Base-by-base conservation (phyloP, 2,888 invertebrate species). In the Geophilus truncorum region DNA sequence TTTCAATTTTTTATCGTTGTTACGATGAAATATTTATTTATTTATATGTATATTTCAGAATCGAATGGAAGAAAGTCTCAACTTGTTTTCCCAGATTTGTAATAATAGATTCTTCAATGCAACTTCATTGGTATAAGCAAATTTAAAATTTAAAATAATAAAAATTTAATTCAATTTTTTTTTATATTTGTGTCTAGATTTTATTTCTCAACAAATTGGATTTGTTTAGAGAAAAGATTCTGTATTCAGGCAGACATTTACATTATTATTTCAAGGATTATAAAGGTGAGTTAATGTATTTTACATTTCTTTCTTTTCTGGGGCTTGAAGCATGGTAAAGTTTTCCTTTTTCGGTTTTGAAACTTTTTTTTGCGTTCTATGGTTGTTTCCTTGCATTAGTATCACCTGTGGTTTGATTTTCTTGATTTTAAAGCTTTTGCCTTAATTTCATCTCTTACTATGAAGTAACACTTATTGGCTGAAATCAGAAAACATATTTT, bases 71-170 rank as follows among this genome's bases (percentile, higher is more conserved):
- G 92, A 92, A 86, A 91, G 91, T 85, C 85, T 91, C 57, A 90
- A 90, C 84, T 86, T 92, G 34, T 92, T 92, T 85, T 89, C 89
- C 77, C 90, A 91, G 85, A 91, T 92, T 81, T 90, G 90, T 79
- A 91, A 91, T 85, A 91, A 91, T 85, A 89, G 90, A 25, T 91
- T 91, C 86, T 92, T 92, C 85, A 87, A 88, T 79, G 90, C 90
- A 28, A 90, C 91, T 1, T 90, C 90, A 0, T 90, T 91, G 85
- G 90, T 91, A 83, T 34, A 6, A 9, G 4, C n/a, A 18, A 18
- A 15, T 4, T 18, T 25, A 25, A 57, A 79, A 9, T 40, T 5
- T 77, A 78, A n/a, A 15, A 36, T 25, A 32, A 10, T 15, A 32
- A 6, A 80, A 28, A 23, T 25, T 36, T 79, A 34, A n/a, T n/a